Evolutionary conservation across 53 echinoderm and acorn worm genomes (phyloP).

Genomic region (Zoroaster sp.): DNA sequence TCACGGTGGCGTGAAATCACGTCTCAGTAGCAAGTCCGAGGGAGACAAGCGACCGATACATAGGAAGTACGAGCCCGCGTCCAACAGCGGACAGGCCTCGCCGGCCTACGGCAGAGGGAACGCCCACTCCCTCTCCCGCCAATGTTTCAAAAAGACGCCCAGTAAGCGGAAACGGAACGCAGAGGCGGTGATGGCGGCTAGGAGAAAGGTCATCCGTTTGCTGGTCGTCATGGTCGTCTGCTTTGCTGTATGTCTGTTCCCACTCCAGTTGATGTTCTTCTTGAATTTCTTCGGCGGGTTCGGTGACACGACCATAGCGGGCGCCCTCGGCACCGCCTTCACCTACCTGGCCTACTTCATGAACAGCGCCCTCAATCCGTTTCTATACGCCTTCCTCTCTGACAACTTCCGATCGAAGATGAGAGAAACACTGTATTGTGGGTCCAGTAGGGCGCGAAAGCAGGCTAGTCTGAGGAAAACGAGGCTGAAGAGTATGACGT

Average conservation of each 20-base stretch:
- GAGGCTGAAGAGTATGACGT: constrained; percentile 75
- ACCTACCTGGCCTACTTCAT: constrained; percentile 66
- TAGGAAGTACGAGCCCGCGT: constrained; percentile 8
- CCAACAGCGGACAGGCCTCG: background rate
- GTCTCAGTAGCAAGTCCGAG: background rate
- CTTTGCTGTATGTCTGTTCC: constrained; percentile 89
- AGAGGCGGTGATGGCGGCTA: constrained; percentile 73
- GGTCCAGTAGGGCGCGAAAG: constrained; percentile 31
- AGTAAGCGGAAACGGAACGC: constrained; percentile 70
- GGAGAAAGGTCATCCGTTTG: constrained; percentile 85
- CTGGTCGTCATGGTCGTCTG: constrained; percentile 73
- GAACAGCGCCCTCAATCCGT: constrained; percentile 94
- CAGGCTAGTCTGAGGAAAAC: constrained; percentile 56
- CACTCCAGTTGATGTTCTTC: constrained; percentile 70
- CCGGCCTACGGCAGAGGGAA: constrained; percentile 1
- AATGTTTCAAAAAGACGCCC: constrained; percentile 23
- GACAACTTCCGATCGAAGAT: constrained; percentile 91
- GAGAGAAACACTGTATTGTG: constrained; percentile 60
- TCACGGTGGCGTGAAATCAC: constrained; percentile 2
- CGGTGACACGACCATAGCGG: constrained; percentile 7
- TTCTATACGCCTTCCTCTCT: constrained; percentile 94
- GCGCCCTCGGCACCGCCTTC: constrained; percentile 40
- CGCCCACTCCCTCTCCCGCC: background rate
- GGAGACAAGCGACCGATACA: background rate
- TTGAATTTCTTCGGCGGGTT: constrained; percentile 52